A percentile compares a stretch with the other conserved stretches of the same genome.
phyloP scores from a whole-genome alignment of 2,797 vertebrate species.

The Sebastes glaucus region DNA sequence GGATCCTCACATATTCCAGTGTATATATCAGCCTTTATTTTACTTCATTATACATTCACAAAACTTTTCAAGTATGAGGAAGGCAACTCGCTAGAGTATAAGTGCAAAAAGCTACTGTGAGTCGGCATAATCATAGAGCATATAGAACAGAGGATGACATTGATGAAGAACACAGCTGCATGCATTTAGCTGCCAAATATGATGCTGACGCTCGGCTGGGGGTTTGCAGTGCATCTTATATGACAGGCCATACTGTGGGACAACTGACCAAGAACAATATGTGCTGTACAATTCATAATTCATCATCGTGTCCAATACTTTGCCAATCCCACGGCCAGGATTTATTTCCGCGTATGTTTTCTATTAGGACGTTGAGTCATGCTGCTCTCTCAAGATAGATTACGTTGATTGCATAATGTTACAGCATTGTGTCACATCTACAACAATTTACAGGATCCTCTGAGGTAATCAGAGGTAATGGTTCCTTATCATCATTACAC shows the following conservation, averaged over 20 bases:
- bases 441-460: not conserved
- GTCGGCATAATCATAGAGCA: constrained; percentile 2
- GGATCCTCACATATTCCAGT: constrained; percentile 6
- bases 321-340: not conserved
- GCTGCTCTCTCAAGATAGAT: not conserved
- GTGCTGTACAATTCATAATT: constrained; percentile 9
- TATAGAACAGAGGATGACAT: constrained; percentile 21
- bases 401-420: constrained; percentile 17
- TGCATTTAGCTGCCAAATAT: constrained; percentile 14
- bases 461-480: not conserved
- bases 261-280: constrained; percentile 20
- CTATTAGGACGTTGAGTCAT: constrained; percentile 5
- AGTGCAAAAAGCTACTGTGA: not conserved
- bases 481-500: constrained; percentile 13
- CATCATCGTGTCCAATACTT: constrained; percentile 1
- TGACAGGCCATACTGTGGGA: constrained; percentile 33
- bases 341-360: constrained; percentile 14
- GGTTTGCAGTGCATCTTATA: constrained; percentile 27
- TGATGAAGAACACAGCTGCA: constrained; percentile 48
- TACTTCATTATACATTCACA: constrained; percentile 23
- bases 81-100: not conserved
- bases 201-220: constrained; percentile 17
- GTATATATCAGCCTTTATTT: constrained; percentile 27
- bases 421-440: constrained; percentile 13
- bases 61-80: constrained; percentile 11